These are phyloP conservation scores for Xestia sexstrigata DNA, from an alignment of 2,888 invertebrate genomes.

Conservation along the genomic window DNA sequence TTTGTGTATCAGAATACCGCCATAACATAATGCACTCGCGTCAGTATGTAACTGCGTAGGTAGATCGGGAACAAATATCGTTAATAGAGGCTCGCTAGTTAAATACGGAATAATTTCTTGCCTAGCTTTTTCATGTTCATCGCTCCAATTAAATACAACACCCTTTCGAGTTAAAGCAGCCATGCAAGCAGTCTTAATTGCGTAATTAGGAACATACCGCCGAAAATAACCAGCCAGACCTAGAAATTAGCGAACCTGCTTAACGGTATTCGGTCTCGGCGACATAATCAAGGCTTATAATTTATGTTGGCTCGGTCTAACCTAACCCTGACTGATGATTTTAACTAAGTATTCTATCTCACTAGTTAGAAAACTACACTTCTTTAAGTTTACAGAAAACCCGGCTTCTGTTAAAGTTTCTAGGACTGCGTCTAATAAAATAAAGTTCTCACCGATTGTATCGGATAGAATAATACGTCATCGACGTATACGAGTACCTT, in stretches of 20 bases:
- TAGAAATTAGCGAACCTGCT: conserved; percentile 2
- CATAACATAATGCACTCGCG: no score
- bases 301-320: background rate
- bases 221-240: background rate
- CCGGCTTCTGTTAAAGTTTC: background rate
- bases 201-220: background rate
- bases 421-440: background rate
- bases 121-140: background rate
- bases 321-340: background rate
- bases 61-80: background rate
- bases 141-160: background rate
- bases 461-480: background rate
- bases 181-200: background rate
- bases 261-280: background rate
- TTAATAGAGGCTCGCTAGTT: background rate
- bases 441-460: background rate
- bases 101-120: background rate
- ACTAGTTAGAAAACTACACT: background rate
- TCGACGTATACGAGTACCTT: no score
- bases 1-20: no score
- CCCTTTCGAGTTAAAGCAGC: background rate
- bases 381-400: background rate
- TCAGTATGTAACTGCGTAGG: no score
- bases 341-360: conserved; percentile 3
- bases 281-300: background rate